These are phyloP conservation scores for Drosophila testacea DNA, from an alignment of 2,888 invertebrate species.

Conservation along the genomic window DNA sequence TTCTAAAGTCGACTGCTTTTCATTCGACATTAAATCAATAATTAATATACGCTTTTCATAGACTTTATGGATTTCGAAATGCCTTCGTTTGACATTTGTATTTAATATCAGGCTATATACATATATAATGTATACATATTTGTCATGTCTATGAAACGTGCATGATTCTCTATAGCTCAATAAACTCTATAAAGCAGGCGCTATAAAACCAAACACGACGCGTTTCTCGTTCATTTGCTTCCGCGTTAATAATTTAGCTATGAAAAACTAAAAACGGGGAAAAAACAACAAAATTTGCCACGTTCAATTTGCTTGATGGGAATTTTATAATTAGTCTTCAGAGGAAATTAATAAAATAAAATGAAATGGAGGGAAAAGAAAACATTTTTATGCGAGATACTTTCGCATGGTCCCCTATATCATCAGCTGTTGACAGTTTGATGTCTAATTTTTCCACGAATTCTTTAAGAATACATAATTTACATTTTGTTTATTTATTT, in stretches of 20 bases:
- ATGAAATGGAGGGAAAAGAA: not conserved
- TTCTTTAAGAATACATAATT: conserved; percentile 23
- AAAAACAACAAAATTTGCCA: conserved; percentile 28
- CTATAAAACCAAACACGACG: conserved; percentile 25
- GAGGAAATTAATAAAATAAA: conserved; percentile 32
- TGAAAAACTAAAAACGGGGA: conserved; percentile 18
- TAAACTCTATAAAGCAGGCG: conserved; percentile 7
- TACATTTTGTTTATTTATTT: conserved; percentile 51
- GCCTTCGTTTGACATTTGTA: not conserved
- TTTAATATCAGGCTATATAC: not conserved
- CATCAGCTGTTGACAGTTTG: conserved; percentile 55
- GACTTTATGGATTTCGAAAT: not conserved
- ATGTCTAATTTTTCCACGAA: conserved; percentile 52
- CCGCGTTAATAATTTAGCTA: conserved; percentile 50
- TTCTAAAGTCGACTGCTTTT: no score
- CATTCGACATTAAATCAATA: not conserved
- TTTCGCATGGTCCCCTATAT: conserved; percentile 8
- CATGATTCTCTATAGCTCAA: conserved; percentile 12
- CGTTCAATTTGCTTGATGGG: conserved; percentile 53
- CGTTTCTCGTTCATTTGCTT: conserved; percentile 37
- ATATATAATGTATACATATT: not conserved
- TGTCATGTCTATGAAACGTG: conserved; percentile 14
- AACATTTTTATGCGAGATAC: conserved; percentile 2
- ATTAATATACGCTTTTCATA: not conserved
- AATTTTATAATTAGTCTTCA: conserved; percentile 43